These are phyloP conservation scores for Loxodonta africana DNA, from an alignment of 2,113 vertebrate species.

Conservation along the genomic window DNA sequence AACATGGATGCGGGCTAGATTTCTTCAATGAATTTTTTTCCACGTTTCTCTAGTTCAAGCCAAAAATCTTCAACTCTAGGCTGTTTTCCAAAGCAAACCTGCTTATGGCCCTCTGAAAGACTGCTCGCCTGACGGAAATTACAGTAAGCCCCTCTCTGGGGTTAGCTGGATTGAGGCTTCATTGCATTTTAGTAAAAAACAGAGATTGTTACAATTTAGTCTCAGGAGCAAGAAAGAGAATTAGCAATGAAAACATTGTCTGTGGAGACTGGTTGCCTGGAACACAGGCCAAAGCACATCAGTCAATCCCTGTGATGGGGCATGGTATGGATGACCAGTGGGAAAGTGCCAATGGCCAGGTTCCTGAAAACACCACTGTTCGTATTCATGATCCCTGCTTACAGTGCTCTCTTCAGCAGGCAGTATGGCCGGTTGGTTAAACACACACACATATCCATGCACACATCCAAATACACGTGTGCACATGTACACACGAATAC, in stretches of 20 bases:
- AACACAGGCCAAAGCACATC: neutral
- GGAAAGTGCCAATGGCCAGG: neutral
- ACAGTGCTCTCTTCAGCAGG: neutral
- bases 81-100: constrained; percentile 70
- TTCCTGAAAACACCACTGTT: neutral
- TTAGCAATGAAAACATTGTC: constrained; percentile 48
- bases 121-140: neutral
- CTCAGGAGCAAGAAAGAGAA: constrained; percentile 46
- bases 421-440: neutral
- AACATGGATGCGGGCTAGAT: constrained; percentile 70
- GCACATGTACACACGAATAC: no score
- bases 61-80: constrained; percentile 58
- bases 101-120: neutral
- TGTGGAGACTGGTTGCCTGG: neutral
- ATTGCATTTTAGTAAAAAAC: constrained; percentile 60
- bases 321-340: neutral
- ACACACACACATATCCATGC: neutral
- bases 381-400: neutral
- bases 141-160: neutral
- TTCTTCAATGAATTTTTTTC: constrained; percentile 80
- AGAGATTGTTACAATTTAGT: constrained; percentile 53
- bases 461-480: neutral
- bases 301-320: neutral
- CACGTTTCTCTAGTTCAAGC: constrained; percentile 61
- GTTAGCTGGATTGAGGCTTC: constrained; percentile 5